Base-by-base conservation (phyloP, 37 sponge, comb jelly and placozoan genomes). In the Dysidea cf. avara region DNA sequence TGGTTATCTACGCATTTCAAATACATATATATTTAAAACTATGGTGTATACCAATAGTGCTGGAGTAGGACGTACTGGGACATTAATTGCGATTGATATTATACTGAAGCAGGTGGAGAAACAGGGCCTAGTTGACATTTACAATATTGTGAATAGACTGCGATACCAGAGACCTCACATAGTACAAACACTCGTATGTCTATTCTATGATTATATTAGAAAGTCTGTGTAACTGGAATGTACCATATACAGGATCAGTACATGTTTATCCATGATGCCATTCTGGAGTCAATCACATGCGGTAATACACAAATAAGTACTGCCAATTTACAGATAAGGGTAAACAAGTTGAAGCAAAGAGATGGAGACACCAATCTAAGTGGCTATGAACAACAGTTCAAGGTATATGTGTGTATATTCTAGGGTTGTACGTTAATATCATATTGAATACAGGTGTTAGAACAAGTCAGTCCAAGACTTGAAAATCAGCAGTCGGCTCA, bases 31-130 rank as follows among this genome's bases (percentile, higher is more conserved):
- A n/a, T n/a, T n/a, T n/a, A n/a, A n/a, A n/a, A n/a, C n/a, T n/a
- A n/a, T n/a, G n/a, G n/a, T n/a, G n/a, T n/a, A n/a, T 38, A 7
- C 28, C 11, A 75, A 5, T 72, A 90, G 91, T 90, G 86, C 86
- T 81, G 91, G 91, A 39, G 86, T 85, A 22, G 91, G 91, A 18
- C 82, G 91, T 22, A 86, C 86, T 39, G 91, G 91, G 2, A 76
- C 83, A 31, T 75, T 85, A 39, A 81, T 89, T 20, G 63, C 81
- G 5, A 77, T 89, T 2, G 85, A 89, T 72, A 71, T 52, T 16
- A 71, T 68, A 13, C 66, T 89, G 74, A 63, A 83, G 11, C 84
- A 89, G 73, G 63, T 78, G 13, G 78, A 72, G 18, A 62, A 38
- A 1, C 81, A 89, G 56, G 32, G 65, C 24, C 17, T 53, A 1